Conservation (phyloP, 2,797 vertebrate genomes). For the Periophthalmus magnuspinnatus region DNA sequence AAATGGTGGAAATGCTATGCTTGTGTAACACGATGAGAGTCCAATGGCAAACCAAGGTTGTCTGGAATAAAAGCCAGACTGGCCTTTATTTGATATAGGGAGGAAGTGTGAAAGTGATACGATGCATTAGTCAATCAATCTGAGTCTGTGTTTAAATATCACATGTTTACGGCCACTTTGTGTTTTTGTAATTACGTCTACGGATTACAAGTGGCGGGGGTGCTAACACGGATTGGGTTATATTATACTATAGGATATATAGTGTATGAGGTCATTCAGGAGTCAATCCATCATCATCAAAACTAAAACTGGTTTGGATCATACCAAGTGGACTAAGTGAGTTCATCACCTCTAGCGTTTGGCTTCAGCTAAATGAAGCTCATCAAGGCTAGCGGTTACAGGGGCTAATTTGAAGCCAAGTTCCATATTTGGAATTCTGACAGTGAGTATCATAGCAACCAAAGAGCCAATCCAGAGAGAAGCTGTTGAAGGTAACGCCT, state of each 20-base stretch:
- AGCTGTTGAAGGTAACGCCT: no score
- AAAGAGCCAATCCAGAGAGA: no score
- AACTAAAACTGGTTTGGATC: background rate
- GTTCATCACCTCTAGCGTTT: no score
- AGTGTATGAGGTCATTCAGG: background rate
- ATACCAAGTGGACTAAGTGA: no score
- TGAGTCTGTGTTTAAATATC: background rate
- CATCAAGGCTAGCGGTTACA: no score
- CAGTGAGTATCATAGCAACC: no score
- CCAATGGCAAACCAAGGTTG: constrained; percentile 50
- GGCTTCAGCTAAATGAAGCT: no score
- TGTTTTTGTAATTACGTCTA: background rate
- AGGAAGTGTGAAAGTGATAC: constrained; percentile 47
- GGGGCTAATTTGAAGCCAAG: no score
- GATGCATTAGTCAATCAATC: constrained; percentile 2
- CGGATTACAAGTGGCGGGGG: background rate
- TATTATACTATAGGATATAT: no score
- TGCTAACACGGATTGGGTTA: background rate
- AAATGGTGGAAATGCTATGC: constrained; percentile 32
- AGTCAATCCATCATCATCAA: background rate
- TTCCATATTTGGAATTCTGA: no score
- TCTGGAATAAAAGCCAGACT: constrained; percentile 25
- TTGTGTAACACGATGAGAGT: constrained; percentile 47
- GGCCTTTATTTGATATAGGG: constrained; percentile 56
- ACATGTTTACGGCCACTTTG: constrained; percentile 5